Evolutionary conservation across 2,797 vertebrate genomes (phyloP), one percentile per base, ranked within the genome.

Genomic region (Myiotriccus ornatus): DNA sequence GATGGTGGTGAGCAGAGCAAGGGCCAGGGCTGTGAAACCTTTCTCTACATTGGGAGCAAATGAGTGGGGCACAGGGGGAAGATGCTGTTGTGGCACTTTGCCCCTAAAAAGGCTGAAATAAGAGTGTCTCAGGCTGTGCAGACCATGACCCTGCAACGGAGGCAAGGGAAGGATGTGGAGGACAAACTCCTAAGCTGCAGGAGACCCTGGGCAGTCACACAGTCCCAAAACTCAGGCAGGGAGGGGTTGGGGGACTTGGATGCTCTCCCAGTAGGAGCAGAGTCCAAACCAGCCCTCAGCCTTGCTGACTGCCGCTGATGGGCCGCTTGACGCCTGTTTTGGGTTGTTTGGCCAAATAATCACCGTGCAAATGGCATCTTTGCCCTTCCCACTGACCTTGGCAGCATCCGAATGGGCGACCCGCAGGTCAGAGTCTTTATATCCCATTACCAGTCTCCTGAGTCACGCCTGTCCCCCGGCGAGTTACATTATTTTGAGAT

Each of bases 401-500:
- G 65, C 14, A 1, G 69, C 83, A 64, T 86, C 71, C 65, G 57
- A 86, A 96, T 3, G 41, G 59, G 27, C 2, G 23, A 82, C 90
- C 74, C 1, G 0, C 12, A 1, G 88, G 82, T 82, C 91, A 57
- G 30, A 94, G 86, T 60, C 93, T 94, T 94, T 91, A 52, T 87
- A 92, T 83, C 89, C 87, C 70, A 79, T 97, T 94, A 89, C 74
- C 77, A n/a, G 65, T 0, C 91, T 69, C 91, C 93, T 57, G 84
- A 93, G 84, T 68, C 93, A 93, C 3, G 70, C 62, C 84, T 74
- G 87, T 91, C 88, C 79, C 91, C 88, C 46, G 74, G 91, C 91
- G 76, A 73, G 84, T 65, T 18, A 12, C 53, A 74, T 94, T 57
- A 80, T 95, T 91, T 81, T 76, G 91, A 85, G 91, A 90, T 68